Evolutionary conservation across 2,888 invertebrate species (phyloP), one percentile per base, ranked within the genome.

Genomic region (Autographa gamma): DNA sequence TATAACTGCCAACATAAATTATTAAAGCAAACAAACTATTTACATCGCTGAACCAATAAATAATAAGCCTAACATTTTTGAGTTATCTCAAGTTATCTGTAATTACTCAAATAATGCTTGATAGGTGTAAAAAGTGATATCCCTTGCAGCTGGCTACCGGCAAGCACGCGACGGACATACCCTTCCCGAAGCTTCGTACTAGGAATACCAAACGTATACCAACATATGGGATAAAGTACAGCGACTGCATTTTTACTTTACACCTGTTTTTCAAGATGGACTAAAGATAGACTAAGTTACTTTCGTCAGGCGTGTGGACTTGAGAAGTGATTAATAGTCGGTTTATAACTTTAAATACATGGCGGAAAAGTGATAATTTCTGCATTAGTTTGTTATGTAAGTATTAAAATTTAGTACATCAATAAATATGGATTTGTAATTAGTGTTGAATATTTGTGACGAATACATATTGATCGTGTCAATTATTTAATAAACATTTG

Each of bases 141-240:
- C 77, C 68, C 66, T 71, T 74, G 77, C 84, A 77, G 77, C 67
- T 56, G 63, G 82, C 86, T 86, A 87, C 86, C 81, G 83, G 60
- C 71, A 58, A 71, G 78, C 80, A 77, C 71, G 82, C 77, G 72
- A 79, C 25, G 5, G 59, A 61, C 60, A 61, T 31, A 61, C 59
- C 54, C 52, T 70, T 61, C 60, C 65, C 66, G 71, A 66, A 18
- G 79, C 79, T 65, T 74, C 66, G 32, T 63, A 43, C 6, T 74
- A 80, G 72, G 70, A 78, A 14, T 63, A 66, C 7, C 74, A 69
- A 60, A 6, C 19, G 25, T 11, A 56, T 56, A 19, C 13, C 25
- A 25, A 56, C 18, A 56, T 25, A 56, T 18, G 13, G 54, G 54
- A 56, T 25, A 56, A 25, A 13, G 19, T 19, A 19, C 54, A 5